Evolutionary conservation across 2,888 invertebrate species (phyloP), one percentile per base, ranked within the genome.

Genomic region (Caenorhabditis sp.): DNA sequence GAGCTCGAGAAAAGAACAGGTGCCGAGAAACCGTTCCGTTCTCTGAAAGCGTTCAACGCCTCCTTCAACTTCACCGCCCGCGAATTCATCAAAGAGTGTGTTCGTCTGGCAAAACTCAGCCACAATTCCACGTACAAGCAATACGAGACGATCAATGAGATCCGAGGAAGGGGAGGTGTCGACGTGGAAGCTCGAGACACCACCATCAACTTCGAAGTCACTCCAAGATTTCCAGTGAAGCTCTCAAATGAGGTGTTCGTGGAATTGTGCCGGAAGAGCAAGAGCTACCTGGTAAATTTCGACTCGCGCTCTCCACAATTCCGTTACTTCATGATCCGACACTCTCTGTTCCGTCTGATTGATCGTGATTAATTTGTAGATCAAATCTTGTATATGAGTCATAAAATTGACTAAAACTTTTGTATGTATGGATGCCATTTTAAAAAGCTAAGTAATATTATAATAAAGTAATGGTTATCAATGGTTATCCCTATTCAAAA

Each of bases 21-120:
- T 2, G 39, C n/a, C 7, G 5, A 7, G n/a, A 53, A 53, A 17
- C 53, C 53, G 13, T 53, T 53, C 53, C 53, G 53, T 9, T 11
- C 8, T 9, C n/a, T 53, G 13, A 37, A 37, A 9, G 53, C 15
- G n/a, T 53, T 39, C 53, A 53, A 53, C 22, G 13, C 39, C 8
- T 9, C 32, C 6, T 26, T 53, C 9, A 39, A 24, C 17, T 53
- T 37, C 39, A 15, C 20, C 9, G 37, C 37, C 0, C 6, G 39
- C 39, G 37, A 53, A 15, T 53, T 53, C 37, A 52, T 35, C 13
- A 17, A 37, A 0, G 35, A n/a, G 2, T 52, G 52, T 20, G 11
- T 8, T 2, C 6, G 9, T 4, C 2, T 52, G 35, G 20, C 52
- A 11, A 39, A 26, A 4, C 26, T 53, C n/a, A n/a, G 0, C 7